A percentile compares a stretch with the other conserved stretches of the same genome.
Evolutionary conservation across 2,888 invertebrate genomes (phyloP).

Genomic region (Stenodema calcarata): DNA sequence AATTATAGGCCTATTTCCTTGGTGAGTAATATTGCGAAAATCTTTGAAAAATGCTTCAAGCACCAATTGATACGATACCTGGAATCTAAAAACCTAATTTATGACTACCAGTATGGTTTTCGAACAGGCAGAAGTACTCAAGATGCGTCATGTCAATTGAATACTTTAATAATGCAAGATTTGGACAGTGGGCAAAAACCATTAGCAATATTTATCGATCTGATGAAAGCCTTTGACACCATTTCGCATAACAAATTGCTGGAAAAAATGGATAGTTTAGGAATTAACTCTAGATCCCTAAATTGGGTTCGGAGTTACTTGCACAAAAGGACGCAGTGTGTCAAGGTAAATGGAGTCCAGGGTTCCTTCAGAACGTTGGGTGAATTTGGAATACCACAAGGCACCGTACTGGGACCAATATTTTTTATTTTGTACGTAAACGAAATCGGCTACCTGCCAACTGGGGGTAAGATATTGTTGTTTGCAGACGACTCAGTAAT

Average conservation of each 20-base stretch:
- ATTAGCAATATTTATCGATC: neutral
- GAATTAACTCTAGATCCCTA: neutral
- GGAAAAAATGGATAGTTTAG: neutral
- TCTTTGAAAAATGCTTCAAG: conserved; percentile 16
- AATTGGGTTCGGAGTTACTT: neutral
- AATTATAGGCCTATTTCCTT: conserved; percentile 25
- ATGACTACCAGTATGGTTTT: conserved; percentile 14
- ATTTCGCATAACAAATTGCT: conserved; percentile 5
- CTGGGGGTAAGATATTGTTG: too few relatives aligned
- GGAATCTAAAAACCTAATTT: neutral
- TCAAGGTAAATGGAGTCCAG: neutral
- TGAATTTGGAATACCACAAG: neutral
- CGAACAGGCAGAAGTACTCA: conserved; percentile 1
- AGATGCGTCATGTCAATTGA: neutral
- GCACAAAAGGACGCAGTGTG: neutral
- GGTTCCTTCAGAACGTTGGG: neutral
- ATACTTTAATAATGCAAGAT: neutral
- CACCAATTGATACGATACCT: neutral
- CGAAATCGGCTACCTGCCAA: too few relatives aligned
- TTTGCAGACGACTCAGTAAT: too few relatives aligned
- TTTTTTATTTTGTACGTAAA: too few relatives aligned
- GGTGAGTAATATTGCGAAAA: conserved; percentile 1
- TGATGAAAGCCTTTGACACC: neutral
- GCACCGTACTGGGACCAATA: conserved; percentile 3
- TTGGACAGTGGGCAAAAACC: neutral